Conservation (phyloP, 2,113 vertebrate species). For the Rallus limicola region DNA sequence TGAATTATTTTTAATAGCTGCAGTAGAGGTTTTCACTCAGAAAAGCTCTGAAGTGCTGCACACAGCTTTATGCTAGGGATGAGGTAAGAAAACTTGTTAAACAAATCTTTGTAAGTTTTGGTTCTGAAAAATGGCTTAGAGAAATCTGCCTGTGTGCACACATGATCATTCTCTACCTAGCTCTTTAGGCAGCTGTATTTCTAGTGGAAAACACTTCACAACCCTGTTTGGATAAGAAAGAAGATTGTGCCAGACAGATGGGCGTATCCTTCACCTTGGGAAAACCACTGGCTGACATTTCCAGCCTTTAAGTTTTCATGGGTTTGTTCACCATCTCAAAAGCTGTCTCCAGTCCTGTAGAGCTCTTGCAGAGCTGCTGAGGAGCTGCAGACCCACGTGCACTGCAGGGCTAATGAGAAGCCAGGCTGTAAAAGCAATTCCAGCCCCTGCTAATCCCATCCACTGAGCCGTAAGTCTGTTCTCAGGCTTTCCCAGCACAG, state of each 20-base stretch:
- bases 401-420: not conserved
- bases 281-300: not conserved
- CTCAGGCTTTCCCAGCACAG: not conserved
- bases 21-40: not conserved
- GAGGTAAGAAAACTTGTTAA: not conserved
- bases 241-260: not conserved
- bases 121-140: not conserved
- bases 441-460: conserved; percentile 26
- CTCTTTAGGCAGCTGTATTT: not conserved
- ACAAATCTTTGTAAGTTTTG: not conserved
- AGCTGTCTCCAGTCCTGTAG: not conserved
- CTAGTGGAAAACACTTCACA: not conserved
- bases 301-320: not conserved
- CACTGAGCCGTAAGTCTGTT: not conserved
- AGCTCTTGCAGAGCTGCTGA: not conserved
- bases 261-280: not conserved
- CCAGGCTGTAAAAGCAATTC: conserved; percentile 17
- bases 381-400: not conserved
- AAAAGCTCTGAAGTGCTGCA: not conserved
- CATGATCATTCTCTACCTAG: not conserved
- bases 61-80: not conserved
- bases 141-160: not conserved
- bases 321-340: not conserved
- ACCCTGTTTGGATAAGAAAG: not conserved
- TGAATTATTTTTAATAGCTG: not conserved